A percentile compares a stretch with the other conserved stretches of the same genome.
Evolutionary conservation across 2,797 vertebrate species (phyloP).

Genomic region (Esox lucius): DNA sequence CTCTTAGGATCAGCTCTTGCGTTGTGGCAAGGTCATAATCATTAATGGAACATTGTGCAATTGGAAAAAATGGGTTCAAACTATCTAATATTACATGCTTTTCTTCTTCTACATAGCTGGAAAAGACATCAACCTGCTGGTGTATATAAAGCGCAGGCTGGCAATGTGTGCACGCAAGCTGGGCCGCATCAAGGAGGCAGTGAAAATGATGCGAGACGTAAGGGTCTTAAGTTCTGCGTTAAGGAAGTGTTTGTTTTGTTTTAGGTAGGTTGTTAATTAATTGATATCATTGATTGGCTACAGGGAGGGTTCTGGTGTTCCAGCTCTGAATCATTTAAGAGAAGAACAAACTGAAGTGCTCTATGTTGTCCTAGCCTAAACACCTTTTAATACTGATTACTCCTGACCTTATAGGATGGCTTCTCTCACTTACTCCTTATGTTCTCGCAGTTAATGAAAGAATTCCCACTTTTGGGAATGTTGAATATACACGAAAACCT

Average conservation of each 20-base stretch:
- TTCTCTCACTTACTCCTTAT: not conserved
- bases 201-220: slow-evolving; percentile 99
- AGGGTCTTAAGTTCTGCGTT: slow-evolving; percentile 37
- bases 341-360: not conserved
- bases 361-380: not conserved
- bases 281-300: not conserved
- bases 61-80: no score
- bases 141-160: slow-evolving; percentile 95
- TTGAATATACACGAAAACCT: slow-evolving; percentile 99
- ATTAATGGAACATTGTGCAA: no score
- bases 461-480: slow-evolving; percentile 97
- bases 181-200: slow-evolving; percentile 94
- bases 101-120: slow-evolving; percentile 76
- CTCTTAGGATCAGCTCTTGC: no score
- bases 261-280: not conserved
- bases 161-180: slow-evolving; percentile 98
- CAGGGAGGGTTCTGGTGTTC: not conserved
- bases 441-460: slow-evolving; percentile 92
- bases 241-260: not conserved
- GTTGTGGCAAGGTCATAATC: no score
- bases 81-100: not conserved
- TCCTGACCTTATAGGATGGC: not conserved
- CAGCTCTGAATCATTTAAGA: not conserved
- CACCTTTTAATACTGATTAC: not conserved
- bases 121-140: slow-evolving; percentile 96